Percentiles rank a stretch among this genome's conserved stretches.
phyloP scores from a whole-genome alignment of 2,797 vertebrate genomes.

The Argyrosomus regius region DNA sequence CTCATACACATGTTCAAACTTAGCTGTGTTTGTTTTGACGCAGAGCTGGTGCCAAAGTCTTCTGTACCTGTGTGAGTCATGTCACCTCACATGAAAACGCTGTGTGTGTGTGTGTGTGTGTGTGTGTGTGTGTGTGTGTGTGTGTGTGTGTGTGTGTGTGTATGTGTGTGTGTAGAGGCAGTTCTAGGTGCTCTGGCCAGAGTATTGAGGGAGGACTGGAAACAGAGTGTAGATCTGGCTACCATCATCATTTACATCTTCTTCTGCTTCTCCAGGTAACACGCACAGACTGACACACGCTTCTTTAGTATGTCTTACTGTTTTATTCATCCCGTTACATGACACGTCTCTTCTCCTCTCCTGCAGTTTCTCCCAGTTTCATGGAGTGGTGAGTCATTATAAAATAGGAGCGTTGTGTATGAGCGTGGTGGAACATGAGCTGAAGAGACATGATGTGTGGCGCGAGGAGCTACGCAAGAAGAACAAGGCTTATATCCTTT shows the following conservation, averaged over 20 bases:
- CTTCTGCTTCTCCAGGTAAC: constrained; percentile 82
- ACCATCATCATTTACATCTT: constrained; percentile 92
- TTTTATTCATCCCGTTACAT: not conserved
- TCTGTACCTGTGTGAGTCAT: not conserved
- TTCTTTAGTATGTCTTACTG: not conserved
- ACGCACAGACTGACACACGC: not conserved
- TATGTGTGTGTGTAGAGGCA: constrained; percentile 86
- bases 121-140: not conserved
- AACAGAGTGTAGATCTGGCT: constrained; percentile 96
- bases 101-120: constrained; percentile 52
- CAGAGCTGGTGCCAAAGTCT: not conserved
- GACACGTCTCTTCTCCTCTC: not conserved
- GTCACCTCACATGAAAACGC: not conserved
- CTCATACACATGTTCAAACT: not conserved
- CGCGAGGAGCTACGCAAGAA: constrained; percentile 97
- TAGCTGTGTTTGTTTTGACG: not conserved
- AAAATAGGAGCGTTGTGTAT: constrained; percentile 97
- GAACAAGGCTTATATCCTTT: constrained; percentile 98
- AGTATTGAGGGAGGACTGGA: constrained; percentile 97
- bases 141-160: constrained; percentile 20
- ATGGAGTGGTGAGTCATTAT: constrained; percentile 95
- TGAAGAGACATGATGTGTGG: constrained; percentile 97
- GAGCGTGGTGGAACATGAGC: constrained; percentile 96
- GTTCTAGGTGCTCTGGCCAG: constrained; percentile 94
- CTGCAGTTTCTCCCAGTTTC: constrained; percentile 90